Percentiles rank a stretch among this genome's conserved stretches.
Conservation (phyloP, 2,113 vertebrate species). For the Phyllopteryx taeniolatus region DNA sequence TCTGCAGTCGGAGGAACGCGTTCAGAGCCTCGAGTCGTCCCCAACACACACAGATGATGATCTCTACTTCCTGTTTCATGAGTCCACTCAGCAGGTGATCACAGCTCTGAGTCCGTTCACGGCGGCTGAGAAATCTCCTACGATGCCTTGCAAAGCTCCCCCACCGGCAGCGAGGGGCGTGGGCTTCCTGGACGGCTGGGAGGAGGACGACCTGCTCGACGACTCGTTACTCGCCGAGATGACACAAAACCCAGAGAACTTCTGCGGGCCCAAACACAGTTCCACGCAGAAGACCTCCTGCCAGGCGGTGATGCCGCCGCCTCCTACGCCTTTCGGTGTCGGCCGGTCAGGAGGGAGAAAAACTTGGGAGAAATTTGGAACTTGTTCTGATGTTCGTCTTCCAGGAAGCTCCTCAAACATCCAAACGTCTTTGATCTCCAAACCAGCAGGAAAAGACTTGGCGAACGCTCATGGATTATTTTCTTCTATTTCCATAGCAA, state of each 20-base stretch:
- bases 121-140: background rate
- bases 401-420: slow-evolving; percentile 3
- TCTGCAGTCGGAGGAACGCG: background rate
- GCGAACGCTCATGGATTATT: background rate
- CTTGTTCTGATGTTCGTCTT: slow-evolving; percentile 11
- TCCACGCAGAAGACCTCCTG: slow-evolving; percentile 49
- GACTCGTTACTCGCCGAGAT: slow-evolving; percentile 81
- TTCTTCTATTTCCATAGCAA: background rate
- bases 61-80: slow-evolving; percentile 83
- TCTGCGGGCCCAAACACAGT: slow-evolving; percentile 39
- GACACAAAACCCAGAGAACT: slow-evolving; percentile 74
- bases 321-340: background rate
- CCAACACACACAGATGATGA: slow-evolving; percentile 11
- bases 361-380: slow-evolving; percentile 29
- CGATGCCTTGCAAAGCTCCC: accelerated
- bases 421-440: background rate
- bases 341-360: slow-evolving; percentile 9
- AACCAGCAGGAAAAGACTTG: accelerated
- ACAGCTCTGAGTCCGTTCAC: slow-evolving; percentile 73
- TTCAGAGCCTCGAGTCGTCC: background rate
- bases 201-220: slow-evolving; percentile 76
- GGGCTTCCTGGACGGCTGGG: slow-evolving; percentile 81
- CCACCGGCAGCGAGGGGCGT: slow-evolving; percentile 3
- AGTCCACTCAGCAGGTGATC: slow-evolving; percentile 78
- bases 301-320: background rate